These are phyloP conservation scores for Strigamia crassipes DNA, from an alignment of 2,888 invertebrate genomes.

Conservation along the genomic window DNA sequence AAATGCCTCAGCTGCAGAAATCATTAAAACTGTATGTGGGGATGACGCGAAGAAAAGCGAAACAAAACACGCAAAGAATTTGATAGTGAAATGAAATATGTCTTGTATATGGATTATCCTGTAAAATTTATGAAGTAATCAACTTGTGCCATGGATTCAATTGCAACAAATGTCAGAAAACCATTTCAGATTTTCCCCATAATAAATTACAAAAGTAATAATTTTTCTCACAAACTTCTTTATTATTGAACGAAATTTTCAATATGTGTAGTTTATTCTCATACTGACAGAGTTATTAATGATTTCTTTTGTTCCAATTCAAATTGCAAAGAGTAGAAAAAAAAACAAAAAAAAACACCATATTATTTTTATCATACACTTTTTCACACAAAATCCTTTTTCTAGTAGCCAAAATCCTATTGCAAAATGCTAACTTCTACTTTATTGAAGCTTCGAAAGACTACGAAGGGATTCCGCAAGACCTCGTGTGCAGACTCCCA, in stretches of 20 bases:
- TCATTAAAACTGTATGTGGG: background rate
- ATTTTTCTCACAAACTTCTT: background rate
- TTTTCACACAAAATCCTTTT: background rate
- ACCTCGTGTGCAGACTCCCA: background rate
- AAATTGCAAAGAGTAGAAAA: no score
- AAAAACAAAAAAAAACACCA: no score
- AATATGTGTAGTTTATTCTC: background rate
- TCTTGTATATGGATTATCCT: background rate
- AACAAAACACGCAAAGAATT: background rate
- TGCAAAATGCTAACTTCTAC: background rate
- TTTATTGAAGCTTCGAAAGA: background rate
- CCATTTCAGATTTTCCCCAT: background rate
- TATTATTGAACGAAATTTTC: background rate
- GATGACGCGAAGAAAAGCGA: background rate
- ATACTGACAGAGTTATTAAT: no score
- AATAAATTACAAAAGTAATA: background rate
- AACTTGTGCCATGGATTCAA: background rate
- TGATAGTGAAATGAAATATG: background rate
- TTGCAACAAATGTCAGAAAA: background rate
- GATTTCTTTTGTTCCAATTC: no score
- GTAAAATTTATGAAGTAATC: conserved; percentile 9
- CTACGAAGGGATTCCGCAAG: background rate
- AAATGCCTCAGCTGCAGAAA: conserved; percentile 3
- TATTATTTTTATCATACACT: no score
- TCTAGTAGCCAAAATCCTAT: background rate